Percentiles rank a stretch among this genome's conserved stretches.
Conservation (phyloP, 2,888 invertebrate species). For the Hymenopus coronatus region DNA sequence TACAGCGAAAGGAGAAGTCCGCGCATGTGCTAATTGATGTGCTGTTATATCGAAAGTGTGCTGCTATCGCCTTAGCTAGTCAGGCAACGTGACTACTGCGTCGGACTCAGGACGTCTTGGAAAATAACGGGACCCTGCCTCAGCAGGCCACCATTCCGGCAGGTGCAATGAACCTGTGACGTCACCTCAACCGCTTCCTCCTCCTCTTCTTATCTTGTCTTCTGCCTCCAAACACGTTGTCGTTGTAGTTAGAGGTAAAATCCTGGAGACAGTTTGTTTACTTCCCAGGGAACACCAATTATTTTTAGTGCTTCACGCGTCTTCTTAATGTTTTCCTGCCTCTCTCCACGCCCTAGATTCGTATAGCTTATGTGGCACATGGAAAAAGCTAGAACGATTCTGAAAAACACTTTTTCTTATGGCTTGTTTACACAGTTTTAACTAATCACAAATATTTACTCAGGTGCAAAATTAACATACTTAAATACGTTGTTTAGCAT, state of each 20-base stretch:
- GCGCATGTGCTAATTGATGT: background rate
- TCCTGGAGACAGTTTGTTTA: background rate
- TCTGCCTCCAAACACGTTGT: background rate
- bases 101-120: background rate
- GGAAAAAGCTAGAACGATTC: background rate
- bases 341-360: background rate
- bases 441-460: too few species aligned
- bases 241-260: background rate
- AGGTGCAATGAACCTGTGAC: slow-evolving; percentile 23
- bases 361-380: background rate
- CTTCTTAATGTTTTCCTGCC: background rate
- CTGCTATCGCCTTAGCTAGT: background rate
- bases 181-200: slow-evolving; percentile 7
- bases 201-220: background rate
- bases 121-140: background rate
- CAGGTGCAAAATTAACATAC: too few species aligned
- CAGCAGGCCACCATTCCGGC: slow-evolving; percentile 6
- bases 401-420: background rate
- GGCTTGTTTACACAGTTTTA: too few species aligned
- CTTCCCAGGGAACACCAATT: background rate
- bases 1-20: background rate
- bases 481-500: too few species aligned
- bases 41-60: slow-evolving; percentile 2
- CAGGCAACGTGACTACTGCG: background rate
- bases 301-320: background rate